Percentiles rank a stretch among this genome's conserved stretches.
Conservation (phyloP, 2,113 vertebrate genomes). For the Brienomyrus longianalis region DNA sequence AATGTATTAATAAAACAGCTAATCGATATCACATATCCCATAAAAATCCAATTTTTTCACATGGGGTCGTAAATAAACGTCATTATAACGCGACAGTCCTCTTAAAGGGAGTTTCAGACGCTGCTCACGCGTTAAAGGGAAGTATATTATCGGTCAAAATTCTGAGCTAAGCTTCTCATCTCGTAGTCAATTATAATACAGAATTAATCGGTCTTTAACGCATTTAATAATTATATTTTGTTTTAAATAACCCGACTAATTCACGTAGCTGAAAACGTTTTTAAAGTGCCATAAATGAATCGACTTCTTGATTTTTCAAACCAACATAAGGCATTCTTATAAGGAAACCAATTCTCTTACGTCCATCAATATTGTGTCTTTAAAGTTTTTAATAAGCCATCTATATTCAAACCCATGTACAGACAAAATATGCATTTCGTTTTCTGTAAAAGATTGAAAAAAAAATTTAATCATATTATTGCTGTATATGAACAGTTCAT, state of each 20-base stretch:
- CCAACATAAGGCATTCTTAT: not conserved
- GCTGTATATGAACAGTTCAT: not conserved
- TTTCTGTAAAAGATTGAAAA: not conserved
- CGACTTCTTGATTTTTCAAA: not conserved
- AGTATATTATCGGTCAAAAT: not conserved
- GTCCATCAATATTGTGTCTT: not conserved
- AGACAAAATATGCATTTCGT: not conserved
- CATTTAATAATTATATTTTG: not conserved
- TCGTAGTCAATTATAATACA: not conserved
- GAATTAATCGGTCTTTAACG: not conserved
- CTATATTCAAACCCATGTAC: not conserved
- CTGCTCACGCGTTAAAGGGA: not conserved
- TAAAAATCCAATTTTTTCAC: not conserved
- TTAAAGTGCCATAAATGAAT: not conserved
- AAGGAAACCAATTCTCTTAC: not conserved
- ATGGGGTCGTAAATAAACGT: not conserved
- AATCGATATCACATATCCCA: not conserved
- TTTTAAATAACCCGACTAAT: not conserved
- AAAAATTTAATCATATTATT: not conserved
- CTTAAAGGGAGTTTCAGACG: slow-evolving; percentile 17
- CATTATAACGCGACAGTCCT: slow-evolving; percentile 23
- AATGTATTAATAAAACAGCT: not conserved
- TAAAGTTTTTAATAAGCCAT: not conserved
- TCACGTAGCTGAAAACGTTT: not conserved
- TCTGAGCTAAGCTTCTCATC: not conserved